Conservation (phyloP, 2,888 invertebrate genomes). For the Suillia variegata region DNA sequence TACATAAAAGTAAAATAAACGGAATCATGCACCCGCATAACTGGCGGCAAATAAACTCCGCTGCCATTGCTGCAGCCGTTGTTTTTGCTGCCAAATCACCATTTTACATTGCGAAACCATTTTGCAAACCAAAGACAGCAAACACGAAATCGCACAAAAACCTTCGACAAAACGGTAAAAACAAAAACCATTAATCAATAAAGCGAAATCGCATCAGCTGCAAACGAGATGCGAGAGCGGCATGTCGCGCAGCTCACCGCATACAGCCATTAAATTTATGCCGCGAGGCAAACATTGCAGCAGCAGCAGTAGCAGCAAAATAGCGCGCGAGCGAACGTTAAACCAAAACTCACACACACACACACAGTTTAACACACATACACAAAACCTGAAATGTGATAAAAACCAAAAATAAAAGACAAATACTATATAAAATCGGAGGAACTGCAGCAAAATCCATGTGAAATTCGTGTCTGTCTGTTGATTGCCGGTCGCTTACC, state of each 20-base stretch:
- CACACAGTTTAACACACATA: too few species aligned
- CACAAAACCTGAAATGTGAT: not conserved
- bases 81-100: constrained; percentile 22
- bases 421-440: constrained; percentile 16
- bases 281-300: not conserved
- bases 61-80: not conserved
- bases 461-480: constrained; percentile 47
- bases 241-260: not conserved
- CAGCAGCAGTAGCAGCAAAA: not conserved
- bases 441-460: constrained; percentile 50
- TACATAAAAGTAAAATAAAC: constrained; percentile 25
- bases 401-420: not conserved
- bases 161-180: not conserved
- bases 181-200: not conserved
- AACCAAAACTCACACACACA: not conserved
- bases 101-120: constrained; percentile 15
- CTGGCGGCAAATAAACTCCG: constrained; percentile 26
- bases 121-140: not conserved
- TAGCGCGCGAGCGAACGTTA: not conserved
- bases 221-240: not conserved
- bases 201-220: not conserved
- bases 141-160: not conserved
- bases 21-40: constrained; percentile 28
- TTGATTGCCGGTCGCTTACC: constrained; percentile 36
- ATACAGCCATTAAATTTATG: constrained; percentile 4